Base-by-base conservation (phyloP, 2,113 vertebrate genomes). In the Benitochromis conjunctus region DNA sequence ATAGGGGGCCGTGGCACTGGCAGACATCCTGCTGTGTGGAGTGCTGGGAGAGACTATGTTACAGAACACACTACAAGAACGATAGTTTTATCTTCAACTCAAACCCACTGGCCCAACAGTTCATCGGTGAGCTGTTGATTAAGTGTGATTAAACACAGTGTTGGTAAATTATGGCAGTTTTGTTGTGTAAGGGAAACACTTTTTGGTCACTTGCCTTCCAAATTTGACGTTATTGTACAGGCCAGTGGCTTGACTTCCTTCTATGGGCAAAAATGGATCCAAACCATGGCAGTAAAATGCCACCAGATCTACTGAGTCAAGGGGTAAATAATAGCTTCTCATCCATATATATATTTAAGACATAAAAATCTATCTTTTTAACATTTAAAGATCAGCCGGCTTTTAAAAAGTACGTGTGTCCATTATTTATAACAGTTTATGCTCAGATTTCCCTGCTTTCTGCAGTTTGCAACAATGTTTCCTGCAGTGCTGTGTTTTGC, bases 11-110 rank as follows among this genome's bases (percentile, higher is more conserved):
- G 29, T 76, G 78, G 84, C 85, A 87, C 79, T 14, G 46, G 74
- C 77, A 84, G 88, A 79, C 86, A 90, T 82, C 89, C 80, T 18
- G 43, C 82, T 62, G 64, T 66, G 56, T 58, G 57, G 54, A 84
- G 56, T 34, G 41, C 80, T 82, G 74, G 38, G 83, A 57, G 77
- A 82, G 38, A 77, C 64, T 76, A n/a, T 48, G n/a, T 76, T 87
- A 82, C 16, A 77, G 41, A 82, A 83, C 3, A 53, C 76, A 83
- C 83, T 77, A 81, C 46, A 11, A 54, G 48, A 82, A 19, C 41
- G 77, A 80, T 77, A 41, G 55, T 87, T 87, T 85, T 56, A 71
- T 78, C 58, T 90, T 91, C 64, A 88, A n/a, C 43, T 84, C 74
- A 83, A 89, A 84, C 60, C 64, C 88, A 64, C 58, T 82, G 86